Percentiles rank a stretch among this genome's conserved stretches.
phyloP scores from a whole-genome alignment of 2,113 vertebrate genomes.

The Epinephelus fuscoguttatus region DNA sequence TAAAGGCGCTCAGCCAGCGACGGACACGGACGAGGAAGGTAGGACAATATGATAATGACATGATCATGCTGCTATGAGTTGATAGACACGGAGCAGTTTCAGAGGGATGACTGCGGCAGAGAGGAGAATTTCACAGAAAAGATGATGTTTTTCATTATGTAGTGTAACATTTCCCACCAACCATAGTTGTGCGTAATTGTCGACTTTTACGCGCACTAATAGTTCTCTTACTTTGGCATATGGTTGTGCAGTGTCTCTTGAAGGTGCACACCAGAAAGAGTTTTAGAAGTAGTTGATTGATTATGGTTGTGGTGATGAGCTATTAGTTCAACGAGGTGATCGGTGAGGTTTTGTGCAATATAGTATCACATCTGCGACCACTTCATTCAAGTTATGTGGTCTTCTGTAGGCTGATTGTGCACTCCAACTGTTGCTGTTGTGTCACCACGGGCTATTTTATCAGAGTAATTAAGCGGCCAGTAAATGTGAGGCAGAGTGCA shows the following conservation, averaged over 20 bases:
- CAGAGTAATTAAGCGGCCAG: slow-evolving; percentile 10
- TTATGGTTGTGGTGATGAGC: not conserved
- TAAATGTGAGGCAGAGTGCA: slow-evolving; percentile 13
- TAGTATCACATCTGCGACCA: not conserved
- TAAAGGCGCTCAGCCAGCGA: slow-evolving; percentile 77
- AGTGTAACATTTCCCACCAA: not conserved
- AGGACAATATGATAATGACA: slow-evolving; percentile 64
- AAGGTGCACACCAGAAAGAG: not conserved
- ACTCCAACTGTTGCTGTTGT: slow-evolving; percentile 35
- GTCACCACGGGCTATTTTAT: not conserved
- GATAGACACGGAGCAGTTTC: not conserved
- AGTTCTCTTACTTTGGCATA: not conserved
- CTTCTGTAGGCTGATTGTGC: not conserved
- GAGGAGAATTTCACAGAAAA: not conserved
- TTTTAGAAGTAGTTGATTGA: slow-evolving; percentile 35
- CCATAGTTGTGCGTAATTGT: slow-evolving; percentile 32
- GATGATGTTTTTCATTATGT: not conserved
- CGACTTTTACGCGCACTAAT: slow-evolving; percentile 43
- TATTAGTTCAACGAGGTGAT: not conserved
- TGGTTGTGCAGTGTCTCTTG: not conserved
- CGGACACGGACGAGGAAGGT: slow-evolving; percentile 84
- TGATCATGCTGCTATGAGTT: slow-evolving; percentile 28
- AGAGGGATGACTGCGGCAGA: slow-evolving; percentile 25
- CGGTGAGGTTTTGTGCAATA: too few species aligned
- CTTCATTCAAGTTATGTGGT: slow-evolving; percentile 9